phyloP scores from a whole-genome alignment of 2,113 vertebrate species.

The Halcyon malimbica region DNA sequence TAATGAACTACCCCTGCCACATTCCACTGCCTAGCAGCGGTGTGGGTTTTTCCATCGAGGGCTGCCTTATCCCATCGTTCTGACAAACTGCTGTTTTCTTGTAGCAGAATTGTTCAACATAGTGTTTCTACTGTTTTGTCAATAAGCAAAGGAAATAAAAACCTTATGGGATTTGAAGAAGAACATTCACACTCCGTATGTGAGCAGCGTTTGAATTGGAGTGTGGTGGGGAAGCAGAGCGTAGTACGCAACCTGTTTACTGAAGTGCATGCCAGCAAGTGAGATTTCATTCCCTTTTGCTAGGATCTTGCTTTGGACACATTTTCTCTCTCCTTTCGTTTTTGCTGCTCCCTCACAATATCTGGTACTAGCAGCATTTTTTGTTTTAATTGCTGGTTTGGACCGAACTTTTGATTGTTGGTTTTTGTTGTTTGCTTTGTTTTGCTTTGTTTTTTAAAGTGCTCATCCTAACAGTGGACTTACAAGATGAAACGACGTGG shows the following conservation, averaged over 20 bases:
- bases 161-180: slow-evolving; percentile 62
- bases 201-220: slow-evolving; percentile 67
- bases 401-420: background rate
- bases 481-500: background rate
- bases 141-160: slow-evolving; percentile 66
- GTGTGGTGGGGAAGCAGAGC: slow-evolving; percentile 47
- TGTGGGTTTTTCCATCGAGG: slow-evolving; percentile 5
- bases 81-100: slow-evolving; percentile 69
- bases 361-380: background rate
- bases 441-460: background rate
- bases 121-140: slow-evolving; percentile 66
- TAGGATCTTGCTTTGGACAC: background rate
- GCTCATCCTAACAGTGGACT: background rate
- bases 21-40: background rate
- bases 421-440: background rate
- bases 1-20: slow-evolving; percentile 18
- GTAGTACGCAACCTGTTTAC: slow-evolving; percentile 65
- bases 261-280: slow-evolving; percentile 51
- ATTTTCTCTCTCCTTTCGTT: slow-evolving; percentile 11
- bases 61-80: slow-evolving; percentile 22
- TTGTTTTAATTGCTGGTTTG: background rate
- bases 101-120: slow-evolving; percentile 58
- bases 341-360: background rate
- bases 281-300: background rate
- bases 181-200: slow-evolving; percentile 70